Evolutionary conservation across 2,113 vertebrate genomes (phyloP), one percentile per base, ranked within the genome.

Genomic region (Oncorhynchus mykiss): DNA sequence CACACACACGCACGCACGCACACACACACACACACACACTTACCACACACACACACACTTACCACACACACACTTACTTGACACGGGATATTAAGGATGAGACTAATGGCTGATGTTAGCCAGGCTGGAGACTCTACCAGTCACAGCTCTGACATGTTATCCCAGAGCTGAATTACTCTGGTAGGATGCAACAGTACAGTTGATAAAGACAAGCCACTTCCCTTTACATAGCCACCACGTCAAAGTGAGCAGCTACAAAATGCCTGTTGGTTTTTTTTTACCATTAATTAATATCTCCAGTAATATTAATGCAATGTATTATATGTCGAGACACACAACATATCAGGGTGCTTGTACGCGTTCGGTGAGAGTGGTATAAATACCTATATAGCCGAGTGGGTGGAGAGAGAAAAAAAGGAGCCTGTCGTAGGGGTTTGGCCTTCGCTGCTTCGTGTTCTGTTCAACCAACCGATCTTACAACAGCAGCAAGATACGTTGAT

Each of bases 61-160:
- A 51, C 49, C 48, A 49, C 48, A 51, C 48, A 51, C 48, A 51
- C 49, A 34, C 34, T 27, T 27, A 34, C 34, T 34, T 5, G 5
- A 54, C 51, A 18, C 14, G 89, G 67, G 78, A 82, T 66, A 78
- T 71, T 89, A 84, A 89, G 86, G 83, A 86, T 77, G 78, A 81
- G 86, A 89, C 81, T 83, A 90, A 89, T 85, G 79, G 84, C 83
- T 68, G 82, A 81, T 75, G 79, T 80, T 85, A 68, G 51, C 68
- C 22, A 25, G 51, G 18, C 68, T n/a, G 77, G 65, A 69, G 20
- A 27, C 72, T 66, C 14, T 73, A 84, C 84, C 83, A 78, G 76
- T 78, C 34, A 5, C 78, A 57, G 16, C 57, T 73, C 45, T 18
- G 18, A 71, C 70, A 18, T 45, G 29, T 54, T 84, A 27, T 71